Evolutionary conservation across 2,888 invertebrate genomes (phyloP).

Genomic region (Didymodactylos carnosus): DNA sequence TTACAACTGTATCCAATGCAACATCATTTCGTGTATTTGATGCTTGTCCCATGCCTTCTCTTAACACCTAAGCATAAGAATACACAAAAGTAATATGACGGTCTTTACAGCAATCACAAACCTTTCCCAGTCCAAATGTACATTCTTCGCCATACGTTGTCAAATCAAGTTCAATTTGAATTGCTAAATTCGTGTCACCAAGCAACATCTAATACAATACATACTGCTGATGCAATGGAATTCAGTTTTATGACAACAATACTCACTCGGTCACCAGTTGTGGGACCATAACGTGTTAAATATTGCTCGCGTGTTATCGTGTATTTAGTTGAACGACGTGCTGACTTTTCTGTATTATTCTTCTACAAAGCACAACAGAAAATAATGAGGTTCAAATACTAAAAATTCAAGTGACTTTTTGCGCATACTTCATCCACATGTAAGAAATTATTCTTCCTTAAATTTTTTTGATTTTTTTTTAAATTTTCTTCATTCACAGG

Average conservation of each 20-base stretch:
- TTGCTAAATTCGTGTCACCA: constrained; percentile 22
- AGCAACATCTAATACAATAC: background rate
- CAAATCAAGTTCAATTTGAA: constrained; percentile 28
- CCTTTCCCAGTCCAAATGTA: constrained; percentile 33
- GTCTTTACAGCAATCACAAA: constrained; percentile 12
- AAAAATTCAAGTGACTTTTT: background rate
- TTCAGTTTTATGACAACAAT: background rate
- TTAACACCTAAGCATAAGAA: constrained; percentile 19
- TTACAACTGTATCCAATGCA: constrained; percentile 28
- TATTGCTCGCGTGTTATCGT: constrained; percentile 21
- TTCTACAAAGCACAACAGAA: too few relatives aligned
- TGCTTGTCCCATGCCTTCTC: constrained; percentile 31
- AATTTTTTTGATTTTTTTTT: constrained; percentile 19
- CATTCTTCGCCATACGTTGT: constrained; percentile 29
- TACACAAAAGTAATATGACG: background rate
- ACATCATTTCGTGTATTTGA: constrained; percentile 19
- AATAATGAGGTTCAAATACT: background rate
- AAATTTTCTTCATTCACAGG: constrained; percentile 18
- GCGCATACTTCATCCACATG: constrained; percentile 18
- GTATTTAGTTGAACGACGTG: background rate
- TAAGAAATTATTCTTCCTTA: constrained; percentile 20
- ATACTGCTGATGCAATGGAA: background rate
- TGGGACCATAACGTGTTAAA: constrained; percentile 26
- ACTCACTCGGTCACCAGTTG: constrained; percentile 26
- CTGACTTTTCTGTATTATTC: background rate